phyloP scores from a whole-genome alignment of 2,888 invertebrate species.

The Dasypogon diadema region DNA sequence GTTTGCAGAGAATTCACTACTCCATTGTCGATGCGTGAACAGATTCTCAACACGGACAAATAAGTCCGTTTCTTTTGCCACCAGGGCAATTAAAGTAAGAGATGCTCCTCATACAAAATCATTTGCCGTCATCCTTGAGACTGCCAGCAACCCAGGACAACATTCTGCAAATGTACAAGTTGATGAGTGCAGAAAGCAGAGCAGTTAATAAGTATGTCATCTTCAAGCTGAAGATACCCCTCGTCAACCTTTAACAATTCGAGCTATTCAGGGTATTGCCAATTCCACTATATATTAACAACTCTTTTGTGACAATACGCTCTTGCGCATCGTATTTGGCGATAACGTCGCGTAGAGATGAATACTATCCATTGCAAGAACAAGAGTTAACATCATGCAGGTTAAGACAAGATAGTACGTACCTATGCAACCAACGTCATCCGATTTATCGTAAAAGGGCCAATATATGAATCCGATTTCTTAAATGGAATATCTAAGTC shows the following conservation, averaged over 20 bases:
- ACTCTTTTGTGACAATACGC: neutral
- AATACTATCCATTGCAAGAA: neutral
- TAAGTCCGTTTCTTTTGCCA: neutral
- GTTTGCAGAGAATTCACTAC: too few species aligned
- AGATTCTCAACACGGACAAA: neutral
- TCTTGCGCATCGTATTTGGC: neutral
- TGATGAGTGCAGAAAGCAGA: too few species aligned
- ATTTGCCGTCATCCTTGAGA: neutral
- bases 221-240: neutral
- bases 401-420: neutral
- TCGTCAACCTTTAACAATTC: neutral
- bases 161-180: too few species aligned
- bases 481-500: neutral
- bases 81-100: neutral
- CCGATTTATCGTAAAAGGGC: neutral
- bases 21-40: neutral
- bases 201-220: neutral
- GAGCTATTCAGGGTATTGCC: neutral
- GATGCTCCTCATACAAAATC: neutral
- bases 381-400: neutral
- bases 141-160: neutral
- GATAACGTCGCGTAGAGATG: neutral
- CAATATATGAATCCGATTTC: neutral
- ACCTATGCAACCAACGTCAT: neutral
- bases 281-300: neutral